A percentile compares a stretch with the other conserved stretches of the same genome.
These are phyloP conservation scores for Salvator merianae DNA, from an alignment of 2,113 vertebrate species.

Conservation along the genomic window DNA sequence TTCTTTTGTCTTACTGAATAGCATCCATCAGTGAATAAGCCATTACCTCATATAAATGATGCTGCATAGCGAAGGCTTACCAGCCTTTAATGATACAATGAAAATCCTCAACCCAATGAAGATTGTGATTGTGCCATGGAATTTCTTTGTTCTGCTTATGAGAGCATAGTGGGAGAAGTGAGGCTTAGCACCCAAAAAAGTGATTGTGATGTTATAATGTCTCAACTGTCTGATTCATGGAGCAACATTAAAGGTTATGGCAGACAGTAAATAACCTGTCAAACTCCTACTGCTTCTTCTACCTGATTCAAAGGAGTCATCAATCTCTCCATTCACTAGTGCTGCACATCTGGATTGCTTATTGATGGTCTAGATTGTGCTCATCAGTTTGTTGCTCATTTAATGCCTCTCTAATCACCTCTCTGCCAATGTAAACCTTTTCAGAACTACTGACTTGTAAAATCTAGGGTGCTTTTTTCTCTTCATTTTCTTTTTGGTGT, in stretches of 20 bases:
- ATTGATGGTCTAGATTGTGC: slow-evolving; percentile 63
- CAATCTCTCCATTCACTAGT: slow-evolving; percentile 63
- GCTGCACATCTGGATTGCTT: slow-evolving; percentile 68
- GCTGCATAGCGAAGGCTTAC: neutral
- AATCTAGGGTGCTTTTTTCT: slow-evolving; percentile 25
- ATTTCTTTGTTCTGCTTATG: slow-evolving; percentile 32
- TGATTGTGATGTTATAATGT: slow-evolving; percentile 32
- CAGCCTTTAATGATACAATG: neutral
- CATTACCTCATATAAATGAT: too few species aligned
- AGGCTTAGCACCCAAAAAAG: rapidly evolving
- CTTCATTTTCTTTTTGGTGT: slow-evolving; percentile 1
- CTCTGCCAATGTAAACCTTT: slow-evolving; percentile 59
- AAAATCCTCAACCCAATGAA: neutral
- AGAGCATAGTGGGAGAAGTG: slow-evolving; percentile 39
- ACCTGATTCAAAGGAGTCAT: slow-evolving; percentile 68
- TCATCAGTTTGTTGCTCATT: slow-evolving; percentile 65
- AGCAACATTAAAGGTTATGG: slow-evolving; percentile 65
- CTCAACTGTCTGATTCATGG: slow-evolving; percentile 62
- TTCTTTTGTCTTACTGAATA: neutral
- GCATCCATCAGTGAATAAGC: neutral
- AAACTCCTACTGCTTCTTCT: slow-evolving; percentile 61
- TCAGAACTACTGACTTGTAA: slow-evolving; percentile 54
- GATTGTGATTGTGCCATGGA: slow-evolving; percentile 1
- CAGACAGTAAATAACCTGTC: slow-evolving; percentile 72
- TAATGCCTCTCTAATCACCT: slow-evolving; percentile 65